Percentiles rank a stretch among this genome's conserved stretches.
Conservation (phyloP, 2,113 vertebrate genomes). For the Apteryx owenii region DNA sequence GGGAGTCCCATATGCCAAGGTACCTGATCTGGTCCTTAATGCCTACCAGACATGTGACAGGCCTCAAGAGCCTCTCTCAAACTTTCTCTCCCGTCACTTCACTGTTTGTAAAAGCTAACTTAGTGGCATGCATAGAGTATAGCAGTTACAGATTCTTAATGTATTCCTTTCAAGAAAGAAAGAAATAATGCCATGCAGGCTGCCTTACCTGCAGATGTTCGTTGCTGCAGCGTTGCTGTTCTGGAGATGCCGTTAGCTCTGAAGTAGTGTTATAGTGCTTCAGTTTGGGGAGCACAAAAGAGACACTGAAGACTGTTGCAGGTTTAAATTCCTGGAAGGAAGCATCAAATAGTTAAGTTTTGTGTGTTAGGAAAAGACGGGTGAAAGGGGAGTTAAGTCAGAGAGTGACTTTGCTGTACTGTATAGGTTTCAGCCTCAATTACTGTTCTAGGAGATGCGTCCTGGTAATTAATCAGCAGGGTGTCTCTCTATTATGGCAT, state of each 20-base stretch:
- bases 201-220: not conserved
- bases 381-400: not conserved
- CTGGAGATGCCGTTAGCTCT: not conserved
- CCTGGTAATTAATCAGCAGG: not conserved
- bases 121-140: not conserved
- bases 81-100: not conserved
- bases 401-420: not conserved
- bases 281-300: not conserved
- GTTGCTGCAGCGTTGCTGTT: not conserved
- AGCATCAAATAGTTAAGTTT: not conserved
- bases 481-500: not conserved
- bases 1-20: constrained; percentile 11
- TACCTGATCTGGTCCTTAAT: constrained; percentile 7
- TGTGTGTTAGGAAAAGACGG: not conserved
- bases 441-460: not conserved
- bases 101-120: not conserved
- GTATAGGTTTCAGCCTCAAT: not conserved
- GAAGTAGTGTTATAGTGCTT: not conserved
- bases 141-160: not conserved
- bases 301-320: not conserved
- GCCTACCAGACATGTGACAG: not conserved
- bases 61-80: not conserved
- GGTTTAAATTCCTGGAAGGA: not conserved
- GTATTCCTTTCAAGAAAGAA: not conserved
- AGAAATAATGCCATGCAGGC: not conserved